A percentile compares a stretch with the other conserved stretches of the same genome.
Evolutionary conservation across 2,797 vertebrate species (phyloP).

Genomic region (Enteromius viviparus): DNA sequence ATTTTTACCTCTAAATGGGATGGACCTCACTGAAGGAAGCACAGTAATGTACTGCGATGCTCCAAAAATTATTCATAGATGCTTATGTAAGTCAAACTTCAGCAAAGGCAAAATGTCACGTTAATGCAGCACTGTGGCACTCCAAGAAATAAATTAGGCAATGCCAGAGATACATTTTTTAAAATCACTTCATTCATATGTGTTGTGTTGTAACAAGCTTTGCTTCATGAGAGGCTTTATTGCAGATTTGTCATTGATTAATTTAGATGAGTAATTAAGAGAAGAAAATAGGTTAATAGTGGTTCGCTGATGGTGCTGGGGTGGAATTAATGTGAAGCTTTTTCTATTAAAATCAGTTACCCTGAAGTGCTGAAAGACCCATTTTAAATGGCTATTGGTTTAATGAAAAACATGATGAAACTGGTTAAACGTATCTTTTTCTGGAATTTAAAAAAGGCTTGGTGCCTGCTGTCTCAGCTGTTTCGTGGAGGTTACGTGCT

Average conservation of each 20-base stretch:
- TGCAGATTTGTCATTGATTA: conserved; percentile 23
- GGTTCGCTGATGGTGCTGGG: neutral
- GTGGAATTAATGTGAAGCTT: conserved; percentile 32
- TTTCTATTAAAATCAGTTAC: conserved; percentile 34
- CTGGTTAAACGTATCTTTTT: neutral
- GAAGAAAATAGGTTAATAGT: conserved; percentile 13
- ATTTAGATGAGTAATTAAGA: conserved; percentile 33
- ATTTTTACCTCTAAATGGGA: conserved; percentile 19
- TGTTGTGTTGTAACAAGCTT: neutral
- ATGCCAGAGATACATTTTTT: conserved; percentile 1
- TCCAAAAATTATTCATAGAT: conserved; percentile 38
- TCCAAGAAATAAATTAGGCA: conserved; percentile 1
- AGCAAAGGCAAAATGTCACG: neutral
- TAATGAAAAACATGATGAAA: neutral
- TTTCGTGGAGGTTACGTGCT: conserved; percentile 21
- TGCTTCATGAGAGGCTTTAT: conserved; percentile 1
- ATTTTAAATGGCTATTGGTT: neutral
- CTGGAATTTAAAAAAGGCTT: neutral
- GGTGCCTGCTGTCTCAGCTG: neutral
- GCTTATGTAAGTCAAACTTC: conserved; percentile 49
- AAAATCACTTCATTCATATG: conserved; percentile 18
- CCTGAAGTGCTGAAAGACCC: neutral
- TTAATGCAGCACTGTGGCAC: conserved; percentile 14
- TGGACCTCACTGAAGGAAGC: neutral
- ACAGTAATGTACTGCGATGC: neutral